phyloP scores from a whole-genome alignment of 2,113 vertebrate species.

The Dascyllus trimaculatus region DNA sequence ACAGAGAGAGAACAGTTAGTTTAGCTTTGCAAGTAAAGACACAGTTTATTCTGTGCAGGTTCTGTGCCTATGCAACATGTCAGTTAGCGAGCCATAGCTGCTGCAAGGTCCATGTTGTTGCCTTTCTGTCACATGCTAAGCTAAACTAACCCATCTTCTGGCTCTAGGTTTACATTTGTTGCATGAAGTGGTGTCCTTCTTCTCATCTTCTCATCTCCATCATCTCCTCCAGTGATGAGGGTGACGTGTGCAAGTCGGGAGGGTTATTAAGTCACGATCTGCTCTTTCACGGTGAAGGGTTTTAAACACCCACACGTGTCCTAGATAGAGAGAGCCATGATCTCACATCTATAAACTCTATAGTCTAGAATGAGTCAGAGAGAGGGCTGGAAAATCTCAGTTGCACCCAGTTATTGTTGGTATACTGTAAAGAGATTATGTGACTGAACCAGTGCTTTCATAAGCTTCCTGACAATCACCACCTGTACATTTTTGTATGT shows the following conservation, averaged over 20 bases:
- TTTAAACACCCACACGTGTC: slow-evolving; percentile 55
- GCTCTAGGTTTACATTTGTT: too few species aligned
- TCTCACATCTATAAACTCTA: neutral
- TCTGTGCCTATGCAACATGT: too few species aligned
- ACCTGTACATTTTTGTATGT: neutral
- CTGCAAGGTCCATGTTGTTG: too few species aligned
- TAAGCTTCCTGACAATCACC: neutral
- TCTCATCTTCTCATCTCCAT: too few species aligned
- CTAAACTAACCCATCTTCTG: too few species aligned
- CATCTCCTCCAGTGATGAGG: neutral
- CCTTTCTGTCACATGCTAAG: too few species aligned
- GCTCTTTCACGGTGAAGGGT: slow-evolving; percentile 43
- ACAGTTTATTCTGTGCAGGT: too few species aligned
- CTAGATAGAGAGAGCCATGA: slow-evolving; percentile 34
- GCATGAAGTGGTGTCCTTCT: too few species aligned
- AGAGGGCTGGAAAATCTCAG: neutral
- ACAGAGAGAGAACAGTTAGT: too few species aligned
- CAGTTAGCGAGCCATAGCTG: too few species aligned
- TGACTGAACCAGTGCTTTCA: slow-evolving; percentile 1
- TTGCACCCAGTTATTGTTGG: neutral
- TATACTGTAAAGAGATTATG: slow-evolving; percentile 26
- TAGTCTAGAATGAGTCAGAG: neutral
- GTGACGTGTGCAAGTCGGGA: slow-evolving; percentile 8
- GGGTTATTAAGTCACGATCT: slow-evolving; percentile 14
- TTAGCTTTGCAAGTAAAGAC: too few species aligned